Evolutionary conservation across 2,113 vertebrate genomes (phyloP).

Genomic region (Pyrgilauda ruficollis): DNA sequence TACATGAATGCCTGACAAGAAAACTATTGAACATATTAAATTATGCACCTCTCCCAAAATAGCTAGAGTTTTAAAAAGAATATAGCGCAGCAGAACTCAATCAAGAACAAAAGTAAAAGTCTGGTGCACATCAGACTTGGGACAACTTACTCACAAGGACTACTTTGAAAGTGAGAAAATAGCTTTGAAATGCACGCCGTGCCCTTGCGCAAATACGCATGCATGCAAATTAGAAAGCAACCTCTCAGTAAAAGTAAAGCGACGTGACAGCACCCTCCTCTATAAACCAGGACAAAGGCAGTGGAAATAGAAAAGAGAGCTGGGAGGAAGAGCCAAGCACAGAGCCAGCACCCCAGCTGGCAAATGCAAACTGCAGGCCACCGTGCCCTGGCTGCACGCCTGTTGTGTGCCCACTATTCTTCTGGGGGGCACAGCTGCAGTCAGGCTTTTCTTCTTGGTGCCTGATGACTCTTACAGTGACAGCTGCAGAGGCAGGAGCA

Average conservation of each 20-base stretch:
- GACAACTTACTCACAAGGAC: background rate
- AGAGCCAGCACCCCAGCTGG: background rate
- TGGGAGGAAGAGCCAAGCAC: accelerated
- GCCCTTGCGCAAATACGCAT: background rate
- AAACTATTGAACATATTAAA: slow-evolving; percentile 63
- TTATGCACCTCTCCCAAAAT: slow-evolving; percentile 59
- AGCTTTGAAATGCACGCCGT: slow-evolving; percentile 26
- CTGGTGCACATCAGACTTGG: slow-evolving; percentile 11
- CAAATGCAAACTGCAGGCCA: background rate
- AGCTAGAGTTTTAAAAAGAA: slow-evolving; percentile 53
- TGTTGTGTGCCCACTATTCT: background rate
- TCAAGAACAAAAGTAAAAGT: slow-evolving; percentile 54
- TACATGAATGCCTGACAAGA: slow-evolving; percentile 35
- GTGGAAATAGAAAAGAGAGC: background rate
- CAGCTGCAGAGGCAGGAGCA: background rate
- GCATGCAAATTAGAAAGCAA: background rate
- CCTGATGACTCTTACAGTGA: background rate
- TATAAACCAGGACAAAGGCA: slow-evolving; percentile 8
- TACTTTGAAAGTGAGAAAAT: slow-evolving; percentile 45
- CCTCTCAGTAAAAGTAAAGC: background rate
- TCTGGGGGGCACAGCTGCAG: background rate
- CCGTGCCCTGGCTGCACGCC: background rate
- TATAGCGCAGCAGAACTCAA: slow-evolving; percentile 24
- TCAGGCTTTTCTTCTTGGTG: background rate
- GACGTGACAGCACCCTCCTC: background rate